Conservation (phyloP, 2,113 vertebrate genomes). For the Tachuris rubrigastra region DNA sequence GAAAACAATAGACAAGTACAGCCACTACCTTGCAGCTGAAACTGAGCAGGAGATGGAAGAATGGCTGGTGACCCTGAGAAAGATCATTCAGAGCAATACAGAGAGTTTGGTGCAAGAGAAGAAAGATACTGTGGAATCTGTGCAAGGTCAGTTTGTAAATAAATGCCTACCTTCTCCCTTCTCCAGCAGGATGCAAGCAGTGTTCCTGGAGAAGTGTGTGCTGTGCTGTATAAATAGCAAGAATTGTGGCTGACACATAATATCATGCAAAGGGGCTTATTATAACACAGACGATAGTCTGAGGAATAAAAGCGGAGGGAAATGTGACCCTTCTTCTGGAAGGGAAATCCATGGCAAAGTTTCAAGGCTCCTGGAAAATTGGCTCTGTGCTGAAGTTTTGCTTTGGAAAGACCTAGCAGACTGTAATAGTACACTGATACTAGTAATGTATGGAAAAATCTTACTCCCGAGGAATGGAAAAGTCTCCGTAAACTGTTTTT, state of each 20-base stretch:
- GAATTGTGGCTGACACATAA: neutral
- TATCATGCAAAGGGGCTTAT: neutral
- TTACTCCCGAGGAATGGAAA: conserved; percentile 44
- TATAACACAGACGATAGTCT: neutral
- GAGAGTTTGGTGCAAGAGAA: conserved; percentile 85
- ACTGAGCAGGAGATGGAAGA: conserved; percentile 97
- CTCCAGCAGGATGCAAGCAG: neutral
- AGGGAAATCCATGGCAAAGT: conserved; percentile 50
- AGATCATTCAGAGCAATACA: conserved; percentile 87
- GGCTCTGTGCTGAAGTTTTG: conserved; percentile 30
- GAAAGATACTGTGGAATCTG: conserved; percentile 83
- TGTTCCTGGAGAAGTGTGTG: neutral
- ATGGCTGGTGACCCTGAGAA: conserved; percentile 89
- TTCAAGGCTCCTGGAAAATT: conserved; percentile 60
- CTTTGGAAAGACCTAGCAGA: neutral
- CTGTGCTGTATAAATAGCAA: conserved; percentile 15
- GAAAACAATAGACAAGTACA: conserved; percentile 95
- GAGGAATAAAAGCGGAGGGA: conserved; percentile 24
- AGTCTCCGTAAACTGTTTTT: neutral
- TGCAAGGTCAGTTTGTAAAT: conserved; percentile 69
- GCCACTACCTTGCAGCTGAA: conserved; percentile 94
- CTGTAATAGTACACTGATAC: neutral
- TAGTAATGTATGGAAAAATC: conserved; percentile 21
- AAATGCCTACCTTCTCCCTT: neutral
- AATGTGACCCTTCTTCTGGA: neutral